These are phyloP conservation scores for Esox lucius DNA, from an alignment of 2,797 vertebrate species.

Conservation along the genomic window DNA sequence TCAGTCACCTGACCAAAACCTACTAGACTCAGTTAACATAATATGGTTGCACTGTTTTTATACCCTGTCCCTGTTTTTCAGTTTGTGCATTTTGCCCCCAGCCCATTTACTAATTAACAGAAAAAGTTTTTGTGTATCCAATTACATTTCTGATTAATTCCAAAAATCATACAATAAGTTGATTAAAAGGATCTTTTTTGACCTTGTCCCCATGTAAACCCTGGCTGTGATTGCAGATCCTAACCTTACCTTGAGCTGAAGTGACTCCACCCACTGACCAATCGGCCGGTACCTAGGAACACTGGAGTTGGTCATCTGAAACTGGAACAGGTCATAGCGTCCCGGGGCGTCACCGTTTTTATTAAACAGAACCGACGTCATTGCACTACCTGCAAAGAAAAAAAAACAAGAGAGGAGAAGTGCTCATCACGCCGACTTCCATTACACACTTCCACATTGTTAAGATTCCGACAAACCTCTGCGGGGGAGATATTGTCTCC, in stretches of 20 bases:
- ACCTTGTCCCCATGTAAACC: background rate
- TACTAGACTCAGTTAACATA: background rate
- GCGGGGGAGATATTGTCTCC: background rate
- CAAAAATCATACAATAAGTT: background rate
- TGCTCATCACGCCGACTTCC: no score
- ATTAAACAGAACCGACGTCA: slow-evolving; percentile 94
- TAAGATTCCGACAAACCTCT: background rate
- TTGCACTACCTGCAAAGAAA: slow-evolving; percentile 85
- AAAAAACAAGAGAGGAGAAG: slow-evolving; percentile 26
- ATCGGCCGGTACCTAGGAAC: slow-evolving; percentile 83
- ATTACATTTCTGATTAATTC: no score
- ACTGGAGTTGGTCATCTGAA: slow-evolving; percentile 88
- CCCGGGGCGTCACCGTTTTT: slow-evolving; percentile 95
- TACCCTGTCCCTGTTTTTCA: background rate
- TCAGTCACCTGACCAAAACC: no score
- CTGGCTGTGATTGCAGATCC: background rate
- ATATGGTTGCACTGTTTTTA: background rate
- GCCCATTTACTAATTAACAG: no score
- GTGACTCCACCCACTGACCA: slow-evolving; percentile 94
- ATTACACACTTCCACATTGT: no score
- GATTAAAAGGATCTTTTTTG: background rate
- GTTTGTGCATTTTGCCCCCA: no score
- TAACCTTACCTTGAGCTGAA: slow-evolving; percentile 90
- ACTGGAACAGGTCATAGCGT: slow-evolving; percentile 98
- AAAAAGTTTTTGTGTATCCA: no score